Evolutionary conservation across 2,797 vertebrate genomes (phyloP), one percentile per base, ranked within the genome.

Genomic region (Parotocinclus haroldoi): DNA sequence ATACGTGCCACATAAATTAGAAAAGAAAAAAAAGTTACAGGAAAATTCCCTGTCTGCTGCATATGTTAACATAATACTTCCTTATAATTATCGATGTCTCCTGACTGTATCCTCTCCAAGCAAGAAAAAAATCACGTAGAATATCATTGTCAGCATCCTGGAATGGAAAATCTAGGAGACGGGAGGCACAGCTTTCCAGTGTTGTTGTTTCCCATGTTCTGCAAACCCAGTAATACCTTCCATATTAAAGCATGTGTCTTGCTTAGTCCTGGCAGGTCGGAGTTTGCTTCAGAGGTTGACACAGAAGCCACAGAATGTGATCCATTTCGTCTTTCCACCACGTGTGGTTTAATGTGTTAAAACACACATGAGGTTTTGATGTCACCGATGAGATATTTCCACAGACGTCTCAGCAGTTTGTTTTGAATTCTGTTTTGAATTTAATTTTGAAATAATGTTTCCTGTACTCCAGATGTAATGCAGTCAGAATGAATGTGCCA

Each of bases 201-300:
- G 86, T 90, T 90, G 83, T 89, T 89, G 83, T 90, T 90, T 90
- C 87, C 85, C 88, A 89, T 91, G 89, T 91, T 90, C 84, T 83
- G 81, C 81, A 86, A 81, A 83, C 77, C 52, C 17, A 48, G 81
- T 88, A 84, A 90, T 87, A 84, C 84, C 86, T 89, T 89, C 82
- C 87, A 85, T 79, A 84, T 87, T 88, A 87, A 83, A 82, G 77
- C 63, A 46, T 27, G 5, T 27, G 27, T 27, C 27, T 27, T 27
- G 27, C 27, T 27, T 27, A 27, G 27, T 27, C 52, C 49, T 39
- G 69, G 39, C 46, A 73, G 78, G 77, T 78, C 78, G 73, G 81
- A 77, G 53, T 71, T 80, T 72, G n/a, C n/a, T 87, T 85, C 79
- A 74, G 80, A 74, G 78, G 82, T 74, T 80, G 60, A 81, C 74